phyloP scores from a whole-genome alignment of 2,888 invertebrate species.

The Scaeva pyrastri region DNA sequence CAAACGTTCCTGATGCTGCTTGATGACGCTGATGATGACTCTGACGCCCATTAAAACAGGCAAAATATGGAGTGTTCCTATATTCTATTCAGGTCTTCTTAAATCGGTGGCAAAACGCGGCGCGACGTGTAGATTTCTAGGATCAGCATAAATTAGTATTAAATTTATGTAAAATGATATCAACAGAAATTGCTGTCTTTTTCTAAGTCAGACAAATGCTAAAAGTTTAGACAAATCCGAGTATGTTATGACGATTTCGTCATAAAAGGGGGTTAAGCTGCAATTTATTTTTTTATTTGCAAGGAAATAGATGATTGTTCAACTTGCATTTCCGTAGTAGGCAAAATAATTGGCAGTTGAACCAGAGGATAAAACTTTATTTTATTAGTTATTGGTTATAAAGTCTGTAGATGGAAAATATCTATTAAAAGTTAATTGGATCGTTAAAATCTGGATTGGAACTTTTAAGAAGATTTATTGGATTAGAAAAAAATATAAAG shows the following conservation, averaged over 20 bases:
- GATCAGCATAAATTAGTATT: slow-evolving; percentile 29
- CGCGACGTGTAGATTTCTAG: slow-evolving; percentile 37
- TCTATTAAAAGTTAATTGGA: too few relatives aligned
- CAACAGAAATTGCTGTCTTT: slow-evolving; percentile 1
- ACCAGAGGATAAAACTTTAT: neutral
- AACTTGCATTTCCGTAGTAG: slow-evolving; percentile 30
- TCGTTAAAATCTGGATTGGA: too few relatives aligned
- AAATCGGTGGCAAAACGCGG: too few relatives aligned
- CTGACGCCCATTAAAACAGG: slow-evolving; percentile 13
- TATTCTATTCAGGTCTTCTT: neutral
- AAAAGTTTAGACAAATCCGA: too few relatives aligned
- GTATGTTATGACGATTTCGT: too few relatives aligned
- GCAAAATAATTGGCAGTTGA: neutral
- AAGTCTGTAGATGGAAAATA: neutral
- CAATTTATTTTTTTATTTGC: slow-evolving; percentile 36
- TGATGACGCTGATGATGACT: too few relatives aligned
- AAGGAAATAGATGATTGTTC: slow-evolving; percentile 11
- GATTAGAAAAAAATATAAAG: too few relatives aligned
- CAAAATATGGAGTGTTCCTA: slow-evolving; percentile 2
- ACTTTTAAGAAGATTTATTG: too few relatives aligned
- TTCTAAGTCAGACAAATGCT: neutral
- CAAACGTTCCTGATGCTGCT: neutral
- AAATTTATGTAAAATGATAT: slow-evolving; percentile 29
- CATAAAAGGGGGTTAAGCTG: slow-evolving; percentile 24
- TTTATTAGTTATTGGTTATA: neutral